Evolutionary conservation across 2,797 vertebrate genomes (phyloP).

Genomic region (Rhadinocentrus ornatus): DNA sequence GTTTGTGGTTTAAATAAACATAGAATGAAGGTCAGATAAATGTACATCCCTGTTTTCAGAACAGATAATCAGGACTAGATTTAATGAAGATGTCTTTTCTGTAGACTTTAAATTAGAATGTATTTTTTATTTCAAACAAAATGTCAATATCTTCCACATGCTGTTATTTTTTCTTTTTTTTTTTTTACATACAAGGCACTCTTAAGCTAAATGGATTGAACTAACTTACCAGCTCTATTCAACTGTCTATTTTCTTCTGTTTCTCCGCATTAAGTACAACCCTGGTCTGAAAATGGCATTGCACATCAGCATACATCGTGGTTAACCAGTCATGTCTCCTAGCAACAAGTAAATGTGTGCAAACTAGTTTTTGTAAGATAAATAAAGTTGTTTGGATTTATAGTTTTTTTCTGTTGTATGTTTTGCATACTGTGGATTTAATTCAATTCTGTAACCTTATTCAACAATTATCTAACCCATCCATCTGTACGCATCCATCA

Average conservation of each 20-base stretch:
- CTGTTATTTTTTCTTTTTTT: too few relatives aligned
- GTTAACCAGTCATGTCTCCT: constrained; percentile 17
- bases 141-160: neutral
- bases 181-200: too few relatives aligned
- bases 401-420: neutral
- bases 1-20: constrained; percentile 9
- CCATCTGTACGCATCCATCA: neutral
- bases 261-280: constrained; percentile 9
- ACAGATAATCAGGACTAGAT: neutral
- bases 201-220: neutral
- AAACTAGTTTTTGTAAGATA: constrained; percentile 1
- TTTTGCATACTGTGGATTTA: neutral
- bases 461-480: neutral
- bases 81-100: neutral
- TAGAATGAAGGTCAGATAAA: neutral
- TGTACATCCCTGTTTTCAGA: neutral
- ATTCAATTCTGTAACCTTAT: neutral
- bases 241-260: constrained; percentile 7
- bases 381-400: constrained; percentile 6
- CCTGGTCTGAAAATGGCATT: constrained; percentile 16
- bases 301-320: neutral
- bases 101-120: neutral
- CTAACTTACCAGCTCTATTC: neutral
- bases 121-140: neutral
- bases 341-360: constrained; percentile 30